Conservation (phyloP, 2,888 invertebrate species). For the Hipparchia semele region DNA sequence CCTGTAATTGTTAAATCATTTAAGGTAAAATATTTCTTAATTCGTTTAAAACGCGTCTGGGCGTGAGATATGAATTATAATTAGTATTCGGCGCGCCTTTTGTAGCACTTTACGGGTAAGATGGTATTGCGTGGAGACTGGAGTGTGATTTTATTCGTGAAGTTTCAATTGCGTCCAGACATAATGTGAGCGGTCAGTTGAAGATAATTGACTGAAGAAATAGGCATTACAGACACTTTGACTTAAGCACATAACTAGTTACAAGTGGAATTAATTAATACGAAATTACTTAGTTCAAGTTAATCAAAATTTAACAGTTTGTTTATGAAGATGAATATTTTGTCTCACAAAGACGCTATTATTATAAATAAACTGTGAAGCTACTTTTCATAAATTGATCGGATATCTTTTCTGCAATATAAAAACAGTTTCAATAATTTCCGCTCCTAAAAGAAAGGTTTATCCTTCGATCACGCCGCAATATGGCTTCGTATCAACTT, state of each 20-base stretch:
- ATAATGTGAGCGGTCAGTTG: not conserved
- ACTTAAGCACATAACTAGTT: not conserved
- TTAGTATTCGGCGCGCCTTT: slow-evolving; percentile 33
- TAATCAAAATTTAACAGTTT: too few relatives aligned
- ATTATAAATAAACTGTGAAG: too few relatives aligned
- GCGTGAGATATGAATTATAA: slow-evolving; percentile 32
- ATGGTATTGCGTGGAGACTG: slow-evolving; percentile 13
- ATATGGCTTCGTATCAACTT: too few relatives aligned
- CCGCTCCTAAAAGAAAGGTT: too few relatives aligned
- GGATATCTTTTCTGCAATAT: too few relatives aligned
- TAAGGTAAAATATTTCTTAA: slow-evolving; percentile 40
- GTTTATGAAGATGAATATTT: too few relatives aligned
- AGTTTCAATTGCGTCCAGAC: slow-evolving; percentile 1
- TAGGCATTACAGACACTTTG: not conserved
- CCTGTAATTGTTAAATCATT: slow-evolving; percentile 41
- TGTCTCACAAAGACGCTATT: too few relatives aligned
- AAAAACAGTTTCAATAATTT: too few relatives aligned
- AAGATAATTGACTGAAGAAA: not conserved
- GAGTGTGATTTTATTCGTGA: slow-evolving; percentile 10
- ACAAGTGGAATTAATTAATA: too few relatives aligned
- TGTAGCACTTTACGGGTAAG: slow-evolving; percentile 15
- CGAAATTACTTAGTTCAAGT: too few relatives aligned
- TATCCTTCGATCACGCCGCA: too few relatives aligned
- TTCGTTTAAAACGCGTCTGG: slow-evolving; percentile 29
- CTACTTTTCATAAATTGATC: too few relatives aligned